Evolutionary conservation across 2,113 vertebrate genomes (phyloP), one percentile per base, ranked within the genome.

Genomic region (Ictalurus punctatus): DNA sequence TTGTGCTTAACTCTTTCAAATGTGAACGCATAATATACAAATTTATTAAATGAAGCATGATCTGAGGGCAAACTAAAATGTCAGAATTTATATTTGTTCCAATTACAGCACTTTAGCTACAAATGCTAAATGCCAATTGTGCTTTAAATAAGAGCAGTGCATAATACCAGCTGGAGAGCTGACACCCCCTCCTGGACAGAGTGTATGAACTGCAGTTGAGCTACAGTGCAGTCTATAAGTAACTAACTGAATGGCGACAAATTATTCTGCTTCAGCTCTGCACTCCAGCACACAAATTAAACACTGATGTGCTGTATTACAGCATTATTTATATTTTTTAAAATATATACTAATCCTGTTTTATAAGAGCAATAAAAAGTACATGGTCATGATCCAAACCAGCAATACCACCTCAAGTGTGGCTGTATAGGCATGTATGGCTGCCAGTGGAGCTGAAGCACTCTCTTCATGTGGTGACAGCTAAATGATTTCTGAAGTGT

Each of bases 181-280:
- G 25, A 25, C 56, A 48, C 97, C 93, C 97, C 98, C 95, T 99
- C 98, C 90, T 97, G 96, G 94, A 98, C 96, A n/a, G 97, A 97
- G 67, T 97, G 95, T 56, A 95, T 92, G 30, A 80, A 34, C 4
- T 79, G 56, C 56, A 87, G 40, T 61, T 83, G 56, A 23, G 37
- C 19, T 59, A 61, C 58, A 25, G 21, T 37, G 6, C 6, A 14
- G 9, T 40, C n/a, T 61, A 4, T 14, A 48, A 25, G 23, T 78
- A 76, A 76, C 21, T 76, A 76, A 40, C 73, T 12, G 13, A 13
- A 78, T 13, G 40, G 37, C 0, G 8, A 25, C 21, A 76, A 25
- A 44, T 10, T 40, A 74, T 25, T 76, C 23, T 40, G 37, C 37
- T 76, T 40, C 9, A 23, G 7, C 37, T 74, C 3, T 74, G 19